A percentile compares a stretch with the other conserved stretches of the same genome.
Evolutionary conservation across 2,797 vertebrate genomes (phyloP).

Genomic region (Acanthiza pusilla): DNA sequence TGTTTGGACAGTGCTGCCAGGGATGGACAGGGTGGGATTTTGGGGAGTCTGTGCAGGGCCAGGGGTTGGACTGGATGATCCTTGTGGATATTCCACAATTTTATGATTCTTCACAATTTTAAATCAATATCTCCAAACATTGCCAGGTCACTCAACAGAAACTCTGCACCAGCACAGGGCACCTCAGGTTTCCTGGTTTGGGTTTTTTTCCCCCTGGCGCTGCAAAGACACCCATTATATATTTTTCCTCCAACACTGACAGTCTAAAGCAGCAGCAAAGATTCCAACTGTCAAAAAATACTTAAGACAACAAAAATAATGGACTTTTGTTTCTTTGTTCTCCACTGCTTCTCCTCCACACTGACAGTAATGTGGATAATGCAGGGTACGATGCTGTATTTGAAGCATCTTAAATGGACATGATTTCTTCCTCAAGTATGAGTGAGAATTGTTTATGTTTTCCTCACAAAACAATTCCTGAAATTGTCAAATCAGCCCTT

Average conservation of each 20-base stretch:
- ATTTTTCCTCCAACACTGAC: not conserved
- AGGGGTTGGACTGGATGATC: no score
- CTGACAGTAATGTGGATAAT: not conserved
- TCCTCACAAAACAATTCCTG: not conserved
- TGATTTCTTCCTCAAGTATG: not conserved
- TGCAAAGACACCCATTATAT: not conserved
- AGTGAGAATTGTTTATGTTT: not conserved
- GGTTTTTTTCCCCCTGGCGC: not conserved
- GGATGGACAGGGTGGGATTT: no score
- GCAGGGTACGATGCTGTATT: not conserved
- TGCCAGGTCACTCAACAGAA: not conserved
- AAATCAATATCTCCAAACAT: not conserved
- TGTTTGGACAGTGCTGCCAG: no score
- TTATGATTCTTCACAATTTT: not conserved
- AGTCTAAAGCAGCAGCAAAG: not conserved
- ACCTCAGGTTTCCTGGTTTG: not conserved
- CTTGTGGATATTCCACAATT: not conserved
- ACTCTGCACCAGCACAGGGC: not conserved
- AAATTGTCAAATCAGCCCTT: not conserved
- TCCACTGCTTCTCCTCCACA: not conserved
- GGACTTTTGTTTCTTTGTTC: rapidly evolving
- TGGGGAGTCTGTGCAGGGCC: no score
- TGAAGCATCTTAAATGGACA: not conserved
- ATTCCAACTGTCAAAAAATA: not conserved
- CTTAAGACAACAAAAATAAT: not conserved